Evolutionary conservation across 2,113 vertebrate genomes (phyloP).

Genomic region (Esox niger): DNA sequence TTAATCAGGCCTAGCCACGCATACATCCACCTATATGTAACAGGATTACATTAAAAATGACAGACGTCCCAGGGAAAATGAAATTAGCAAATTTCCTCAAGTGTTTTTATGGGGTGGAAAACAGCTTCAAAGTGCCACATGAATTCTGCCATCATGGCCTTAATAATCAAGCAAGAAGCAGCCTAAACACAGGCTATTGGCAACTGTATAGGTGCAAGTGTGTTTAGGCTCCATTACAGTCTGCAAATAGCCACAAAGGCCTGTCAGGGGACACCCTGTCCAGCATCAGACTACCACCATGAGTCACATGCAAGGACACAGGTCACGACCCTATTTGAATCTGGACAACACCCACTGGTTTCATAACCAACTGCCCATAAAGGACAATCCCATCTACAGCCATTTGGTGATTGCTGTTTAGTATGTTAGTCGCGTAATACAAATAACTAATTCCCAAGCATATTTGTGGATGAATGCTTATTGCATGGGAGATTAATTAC

Average conservation of each 20-base stretch:
- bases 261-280: conserved; percentile 40
- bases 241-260: conserved; percentile 35
- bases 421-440: conserved; percentile 38
- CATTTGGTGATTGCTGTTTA: neutral
- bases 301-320: conserved; percentile 33
- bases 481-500: neutral
- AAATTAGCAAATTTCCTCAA: neutral
- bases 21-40: neutral
- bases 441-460: neutral
- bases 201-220: conserved; percentile 28
- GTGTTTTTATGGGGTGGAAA: neutral
- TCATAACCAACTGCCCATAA: conserved; percentile 37
- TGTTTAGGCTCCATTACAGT: neutral
- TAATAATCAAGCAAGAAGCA: conserved; percentile 49
- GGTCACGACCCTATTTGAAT: conserved; percentile 26
- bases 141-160: conserved; percentile 19
- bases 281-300: conserved; percentile 20
- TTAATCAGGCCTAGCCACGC: too few relatives aligned
- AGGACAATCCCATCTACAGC: conserved; percentile 19
- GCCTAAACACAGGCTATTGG: conserved; percentile 38
- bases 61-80: neutral
- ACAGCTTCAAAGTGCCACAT: neutral
- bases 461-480: neutral
- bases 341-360: conserved; percentile 1
- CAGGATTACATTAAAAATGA: neutral